phyloP scores from a whole-genome alignment of 2,888 invertebrate genomes.

The Keiferia lycopersicella region DNA sequence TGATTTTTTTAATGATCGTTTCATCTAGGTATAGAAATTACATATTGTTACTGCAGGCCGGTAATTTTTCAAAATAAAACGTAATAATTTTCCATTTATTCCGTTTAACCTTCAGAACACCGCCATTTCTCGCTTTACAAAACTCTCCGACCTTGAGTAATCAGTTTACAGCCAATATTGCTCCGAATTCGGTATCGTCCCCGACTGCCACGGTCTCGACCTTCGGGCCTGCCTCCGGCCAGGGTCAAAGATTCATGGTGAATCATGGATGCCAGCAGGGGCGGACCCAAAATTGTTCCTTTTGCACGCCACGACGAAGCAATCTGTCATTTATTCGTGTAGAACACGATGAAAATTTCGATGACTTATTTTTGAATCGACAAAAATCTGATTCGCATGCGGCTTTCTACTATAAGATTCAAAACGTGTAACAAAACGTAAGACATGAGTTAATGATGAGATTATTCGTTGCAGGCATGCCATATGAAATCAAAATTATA shows the following conservation, averaged over 20 bases:
- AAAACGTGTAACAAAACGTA: too few species aligned
- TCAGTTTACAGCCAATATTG: slow-evolving; percentile 14
- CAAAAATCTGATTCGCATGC: too few species aligned
- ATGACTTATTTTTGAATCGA: too few species aligned
- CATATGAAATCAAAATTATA: too few species aligned
- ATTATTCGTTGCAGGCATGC: too few species aligned
- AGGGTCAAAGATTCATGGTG: slow-evolving; percentile 45
- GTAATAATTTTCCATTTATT: too few species aligned
- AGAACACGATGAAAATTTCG: slow-evolving; percentile 38
- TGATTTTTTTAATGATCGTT: too few species aligned
- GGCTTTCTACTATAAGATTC: too few species aligned
- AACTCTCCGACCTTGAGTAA: background rate
- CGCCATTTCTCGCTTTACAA: background rate
- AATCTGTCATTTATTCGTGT: slow-evolving; percentile 44
- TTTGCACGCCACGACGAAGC: slow-evolving; percentile 52
- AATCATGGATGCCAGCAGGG: slow-evolving; percentile 56
- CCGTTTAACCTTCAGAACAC: background rate
- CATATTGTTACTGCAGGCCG: too few species aligned
- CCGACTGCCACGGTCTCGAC: slow-evolving; percentile 63
- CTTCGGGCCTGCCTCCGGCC: slow-evolving; percentile 44
- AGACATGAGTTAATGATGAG: too few species aligned
- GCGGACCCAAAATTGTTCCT: slow-evolving; percentile 47
- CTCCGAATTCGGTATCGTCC: slow-evolving; percentile 42
- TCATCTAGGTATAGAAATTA: too few species aligned
- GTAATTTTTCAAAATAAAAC: background rate